A percentile compares a stretch with the other conserved stretches of the same genome.
Evolutionary conservation across 2,113 vertebrate genomes (phyloP).

Genomic region (Dissostichus mawsoni): DNA sequence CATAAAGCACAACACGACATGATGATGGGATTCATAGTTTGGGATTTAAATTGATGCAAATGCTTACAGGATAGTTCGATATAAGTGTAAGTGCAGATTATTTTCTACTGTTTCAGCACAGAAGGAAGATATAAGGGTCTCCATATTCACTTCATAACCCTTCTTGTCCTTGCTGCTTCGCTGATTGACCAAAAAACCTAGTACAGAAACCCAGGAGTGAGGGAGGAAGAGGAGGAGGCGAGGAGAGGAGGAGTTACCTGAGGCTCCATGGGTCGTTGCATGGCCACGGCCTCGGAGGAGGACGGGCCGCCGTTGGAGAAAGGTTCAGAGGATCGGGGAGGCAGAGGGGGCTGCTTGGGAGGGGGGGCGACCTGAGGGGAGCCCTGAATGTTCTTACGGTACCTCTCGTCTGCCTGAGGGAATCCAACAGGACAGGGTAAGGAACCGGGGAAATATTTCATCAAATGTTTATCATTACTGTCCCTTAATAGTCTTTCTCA

Average conservation of each 20-base stretch:
- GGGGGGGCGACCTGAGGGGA: constrained; percentile 94
- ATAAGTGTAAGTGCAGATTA: too few relatives aligned
- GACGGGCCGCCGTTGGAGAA: constrained; percentile 91
- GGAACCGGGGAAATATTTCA: neutral
- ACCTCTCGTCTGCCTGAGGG: constrained; percentile 93
- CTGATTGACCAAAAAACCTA: neutral
- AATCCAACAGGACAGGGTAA: neutral
- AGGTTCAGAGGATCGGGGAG: constrained; percentile 93
- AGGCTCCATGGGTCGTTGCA: constrained; percentile 95
- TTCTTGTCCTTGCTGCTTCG: neutral
- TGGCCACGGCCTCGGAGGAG: constrained; percentile 87
- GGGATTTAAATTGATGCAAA: neutral
- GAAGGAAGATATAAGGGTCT: neutral
- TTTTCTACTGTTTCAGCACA: too few relatives aligned
- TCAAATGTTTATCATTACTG: too few relatives aligned
- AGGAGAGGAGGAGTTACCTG: constrained; percentile 87
- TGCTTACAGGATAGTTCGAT: neutral
- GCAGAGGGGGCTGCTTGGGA: constrained; percentile 93
- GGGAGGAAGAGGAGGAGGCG: constrained; percentile 16
- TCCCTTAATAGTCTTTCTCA: neutral
- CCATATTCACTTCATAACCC: neutral
- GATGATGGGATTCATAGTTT: neutral
- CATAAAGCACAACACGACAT: constrained; percentile 43
- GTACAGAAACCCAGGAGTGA: neutral
- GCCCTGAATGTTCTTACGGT: constrained; percentile 96